phyloP scores from a whole-genome alignment of 2,888 invertebrate genomes.

The Caenorhabditis japonica region DNA sequence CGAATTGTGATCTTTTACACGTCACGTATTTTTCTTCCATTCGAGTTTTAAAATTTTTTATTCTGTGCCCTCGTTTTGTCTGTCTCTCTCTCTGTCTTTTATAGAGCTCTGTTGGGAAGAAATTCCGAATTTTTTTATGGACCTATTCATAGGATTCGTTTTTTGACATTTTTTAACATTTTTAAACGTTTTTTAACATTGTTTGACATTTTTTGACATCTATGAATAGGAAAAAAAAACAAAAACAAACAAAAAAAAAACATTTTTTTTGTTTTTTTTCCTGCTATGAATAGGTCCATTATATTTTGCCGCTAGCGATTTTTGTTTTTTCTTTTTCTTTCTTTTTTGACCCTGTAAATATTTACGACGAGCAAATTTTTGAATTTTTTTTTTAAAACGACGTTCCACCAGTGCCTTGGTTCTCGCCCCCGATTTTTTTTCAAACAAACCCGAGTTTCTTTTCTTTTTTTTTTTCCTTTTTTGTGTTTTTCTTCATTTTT shows the following conservation, averaged over 20 bases:
- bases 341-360: neutral
- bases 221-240: no score
- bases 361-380: neutral
- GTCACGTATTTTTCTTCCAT: neutral
- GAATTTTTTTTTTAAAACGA: neutral
- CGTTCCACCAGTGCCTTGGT: slow-evolving; percentile 32
- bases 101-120: neutral
- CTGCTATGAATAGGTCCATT: no score
- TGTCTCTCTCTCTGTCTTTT: neutral
- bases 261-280: no score
- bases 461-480: neutral
- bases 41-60: slow-evolving; percentile 8
- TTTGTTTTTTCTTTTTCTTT: no score
- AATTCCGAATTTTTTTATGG: slow-evolving; percentile 9
- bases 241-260: no score
- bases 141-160: no score
- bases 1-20: slow-evolving; percentile 25
- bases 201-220: no score
- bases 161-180: no score
- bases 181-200: no score
- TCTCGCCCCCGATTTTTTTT: slow-evolving; percentile 1
- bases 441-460: slow-evolving; percentile 13
- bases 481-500: no score
- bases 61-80: no score
- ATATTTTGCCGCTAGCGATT: no score